Percentiles rank a stretch among this genome's conserved stretches.
These are phyloP conservation scores for Aspidapion aeneum DNA, from an alignment of 2,888 invertebrate genomes.

Conservation along the genomic window DNA sequence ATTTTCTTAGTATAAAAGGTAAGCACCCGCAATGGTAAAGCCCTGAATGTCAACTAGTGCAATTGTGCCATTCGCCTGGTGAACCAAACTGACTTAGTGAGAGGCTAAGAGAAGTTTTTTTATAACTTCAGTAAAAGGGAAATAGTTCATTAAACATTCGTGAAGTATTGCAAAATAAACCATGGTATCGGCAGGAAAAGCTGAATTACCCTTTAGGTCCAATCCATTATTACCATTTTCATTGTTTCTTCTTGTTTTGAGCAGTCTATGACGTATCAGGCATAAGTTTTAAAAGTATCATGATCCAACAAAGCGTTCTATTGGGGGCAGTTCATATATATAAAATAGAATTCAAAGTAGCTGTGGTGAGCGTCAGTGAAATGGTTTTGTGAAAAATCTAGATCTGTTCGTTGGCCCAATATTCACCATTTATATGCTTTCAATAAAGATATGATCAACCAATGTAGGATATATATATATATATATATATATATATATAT, in stretches of 20 bases:
- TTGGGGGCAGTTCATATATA: slow-evolving; percentile 3
- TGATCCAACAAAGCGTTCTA: not conserved
- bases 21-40: no score
- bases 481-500: no score
- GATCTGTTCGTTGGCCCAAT: slow-evolving; percentile 16
- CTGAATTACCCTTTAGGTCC: slow-evolving; percentile 27
- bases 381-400: slow-evolving; percentile 14
- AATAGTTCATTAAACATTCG: slow-evolving; percentile 26
- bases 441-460: slow-evolving; percentile 16
- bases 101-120: not conserved
- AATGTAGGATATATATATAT: no score
- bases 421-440: slow-evolving; percentile 15
- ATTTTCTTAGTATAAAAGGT: no score
- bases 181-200: slow-evolving; percentile 28
- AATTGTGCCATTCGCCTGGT: no score
- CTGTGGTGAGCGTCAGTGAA: slow-evolving; percentile 15
- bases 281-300: slow-evolving; percentile 8
- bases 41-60: no score
- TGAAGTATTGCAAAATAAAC: slow-evolving; percentile 34
- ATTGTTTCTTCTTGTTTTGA: slow-evolving; percentile 28
- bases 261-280: slow-evolving; percentile 25
- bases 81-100: no score
- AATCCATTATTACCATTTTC: slow-evolving; percentile 29
- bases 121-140: slow-evolving; percentile 25
- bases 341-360: slow-evolving; percentile 17